Percentiles rank a stretch among this genome's conserved stretches.
Conservation (phyloP, 2,888 invertebrate species). For the Hemicrepidius hirtus region DNA sequence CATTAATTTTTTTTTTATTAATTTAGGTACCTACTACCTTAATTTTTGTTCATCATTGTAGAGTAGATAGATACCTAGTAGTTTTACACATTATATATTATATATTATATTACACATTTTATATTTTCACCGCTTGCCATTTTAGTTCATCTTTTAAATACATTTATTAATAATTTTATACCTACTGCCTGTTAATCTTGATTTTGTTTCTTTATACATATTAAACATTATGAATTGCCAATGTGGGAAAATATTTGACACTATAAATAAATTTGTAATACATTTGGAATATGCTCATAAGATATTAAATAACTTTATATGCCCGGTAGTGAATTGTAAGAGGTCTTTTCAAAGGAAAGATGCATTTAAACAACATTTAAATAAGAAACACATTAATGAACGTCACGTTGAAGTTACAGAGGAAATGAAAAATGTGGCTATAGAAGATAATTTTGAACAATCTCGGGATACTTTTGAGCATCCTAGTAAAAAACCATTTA, state of each 20-base stretch:
- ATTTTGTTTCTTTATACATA: no score
- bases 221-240: neutral
- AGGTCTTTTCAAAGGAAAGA: conserved; percentile 13
- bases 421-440: neutral
- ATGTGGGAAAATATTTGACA: neutral
- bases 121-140: no score
- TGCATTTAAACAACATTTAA: conserved; percentile 3
- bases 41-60: no score
- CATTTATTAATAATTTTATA: no score
- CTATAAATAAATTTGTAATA: neutral
- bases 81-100: no score
- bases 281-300: conserved; percentile 2
- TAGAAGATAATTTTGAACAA: neutral
- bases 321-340: neutral
- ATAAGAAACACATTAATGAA: neutral
- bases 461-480: neutral
- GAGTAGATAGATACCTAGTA: no score
- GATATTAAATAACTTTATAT: conserved; percentile 13
- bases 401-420: neutral
- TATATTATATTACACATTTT: no score
- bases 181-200: no score
- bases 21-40: no score
- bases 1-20: no score
- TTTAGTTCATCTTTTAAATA: no score
- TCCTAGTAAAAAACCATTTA: neutral